Evolutionary conservation across 1,140 invertebrate genomes (phyloP).

Genomic region (Caenorhabditis briggsae): DNA sequence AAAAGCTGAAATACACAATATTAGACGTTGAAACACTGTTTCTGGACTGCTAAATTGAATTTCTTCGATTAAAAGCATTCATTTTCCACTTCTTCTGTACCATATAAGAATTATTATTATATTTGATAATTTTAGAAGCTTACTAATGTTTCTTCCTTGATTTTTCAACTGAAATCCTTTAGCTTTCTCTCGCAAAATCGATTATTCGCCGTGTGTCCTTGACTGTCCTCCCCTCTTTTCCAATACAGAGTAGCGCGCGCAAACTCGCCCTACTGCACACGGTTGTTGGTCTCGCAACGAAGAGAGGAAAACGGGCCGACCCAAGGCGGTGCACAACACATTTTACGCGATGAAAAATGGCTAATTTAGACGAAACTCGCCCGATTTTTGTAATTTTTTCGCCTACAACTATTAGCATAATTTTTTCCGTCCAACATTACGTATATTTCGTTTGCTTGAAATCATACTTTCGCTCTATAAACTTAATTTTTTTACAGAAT

Average conservation of each 20-base stretch:
- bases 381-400: background rate
- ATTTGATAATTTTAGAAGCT: no score
- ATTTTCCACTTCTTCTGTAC: no score
- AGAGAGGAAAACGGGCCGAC: background rate
- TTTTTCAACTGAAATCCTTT: no score
- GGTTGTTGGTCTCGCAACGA: constrained; percentile 12
- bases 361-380: background rate
- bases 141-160: no score
- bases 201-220: background rate
- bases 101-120: no score
- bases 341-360: constrained; percentile 4
- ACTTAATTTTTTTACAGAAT: constrained; percentile 59
- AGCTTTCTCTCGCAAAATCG: background rate
- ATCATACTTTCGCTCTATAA: constrained; percentile 11
- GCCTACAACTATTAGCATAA: background rate
- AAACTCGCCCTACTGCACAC: background rate
- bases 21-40: no score
- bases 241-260: background rate
- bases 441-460: background rate
- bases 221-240: no score
- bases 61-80: background rate
- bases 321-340: constrained; percentile 37
- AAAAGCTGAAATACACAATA: background rate
- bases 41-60: background rate
- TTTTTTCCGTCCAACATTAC: background rate